These are phyloP conservation scores for Echiichthys vipera DNA, from an alignment of 2,797 vertebrate genomes.

Conservation along the genomic window DNA sequence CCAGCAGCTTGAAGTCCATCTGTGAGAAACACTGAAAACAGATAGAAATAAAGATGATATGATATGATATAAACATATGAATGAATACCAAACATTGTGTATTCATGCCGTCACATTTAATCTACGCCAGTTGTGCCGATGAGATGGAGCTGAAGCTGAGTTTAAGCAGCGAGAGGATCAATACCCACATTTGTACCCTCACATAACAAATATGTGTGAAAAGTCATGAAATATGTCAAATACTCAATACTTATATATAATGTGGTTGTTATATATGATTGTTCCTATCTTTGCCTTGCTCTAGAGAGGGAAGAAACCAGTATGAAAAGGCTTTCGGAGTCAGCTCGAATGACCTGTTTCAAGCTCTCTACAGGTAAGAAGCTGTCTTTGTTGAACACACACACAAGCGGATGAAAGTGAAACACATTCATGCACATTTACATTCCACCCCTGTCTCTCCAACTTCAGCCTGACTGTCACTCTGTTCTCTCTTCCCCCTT, in stretches of 20 bases:
- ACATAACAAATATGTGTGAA: neutral
- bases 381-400: slow-evolving; percentile 1
- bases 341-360: slow-evolving; percentile 86
- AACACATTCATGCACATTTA: slow-evolving; percentile 47
- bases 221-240: neutral
- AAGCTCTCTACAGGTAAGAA: slow-evolving; percentile 91
- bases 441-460: slow-evolving; percentile 46
- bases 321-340: slow-evolving; percentile 89
- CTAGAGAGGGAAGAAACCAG: slow-evolving; percentile 90
- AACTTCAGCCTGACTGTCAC: slow-evolving; percentile 49
- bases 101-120: slow-evolving; percentile 1
- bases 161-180: neutral
- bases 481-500: slow-evolving; percentile 13
- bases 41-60: neutral
- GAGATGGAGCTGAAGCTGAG: neutral
- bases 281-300: slow-evolving; percentile 34
- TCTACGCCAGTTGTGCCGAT: neutral
- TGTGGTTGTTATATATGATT: neutral
- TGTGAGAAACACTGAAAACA: slow-evolving; percentile 2
- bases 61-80: too few species aligned
- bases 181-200: neutral
- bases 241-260: neutral
- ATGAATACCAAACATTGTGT: too few species aligned
- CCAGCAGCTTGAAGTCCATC: slow-evolving; percentile 29
- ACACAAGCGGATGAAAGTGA: slow-evolving; percentile 28